Base-by-base conservation (phyloP, 2,797 vertebrate species). In the Austrolebias charrua region DNA sequence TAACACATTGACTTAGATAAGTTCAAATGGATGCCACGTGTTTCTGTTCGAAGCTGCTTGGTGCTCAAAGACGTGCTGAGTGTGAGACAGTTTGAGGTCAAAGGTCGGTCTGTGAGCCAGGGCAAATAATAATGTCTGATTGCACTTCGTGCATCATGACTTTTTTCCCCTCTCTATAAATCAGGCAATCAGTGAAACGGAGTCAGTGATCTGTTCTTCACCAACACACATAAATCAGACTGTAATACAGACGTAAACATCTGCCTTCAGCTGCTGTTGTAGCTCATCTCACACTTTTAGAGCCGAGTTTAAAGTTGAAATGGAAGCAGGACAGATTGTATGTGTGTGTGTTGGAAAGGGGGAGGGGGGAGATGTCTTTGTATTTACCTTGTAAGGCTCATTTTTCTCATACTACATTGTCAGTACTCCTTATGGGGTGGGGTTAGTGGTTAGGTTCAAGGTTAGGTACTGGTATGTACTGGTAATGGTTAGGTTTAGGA, bases 41-140 rank as follows among this genome's bases (percentile, higher is more conserved):
- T 79, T 79, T 85, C 69, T 19, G 72, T 84, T 79, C 81, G 73
- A 65, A 45, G 77, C 77, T 62, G 76, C 80, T 76, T 60, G 43
- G 79, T 74, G 78, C 78, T 83, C 79, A 73, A 66, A 78, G 42
- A 33, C 52, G 71, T 63, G 65, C 2, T 19, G 42, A 44, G 15
- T 65, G 29, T 14, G 60, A 83, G 81, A 84, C 85, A 86, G 73
- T 72, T 65, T 48, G 2, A 49, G 85, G 84, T 88, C 87, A 86
- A 76, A 82, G 74, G 73, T 84, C 71, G 2, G 45, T 76, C 4
- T 24, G 45, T 54, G 16, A 62, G 73, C 77, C 28, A 5, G 60
- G 54, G 60, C 71, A 75, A 77, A 85, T 83, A 69, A 86, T 86
- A 78, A 69, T 29, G 16, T 69, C 24, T 73, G 80, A 90, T 87